These are phyloP conservation scores for Oegoconia quadripuncta DNA, from an alignment of 2,888 invertebrate species.

Conservation along the genomic window DNA sequence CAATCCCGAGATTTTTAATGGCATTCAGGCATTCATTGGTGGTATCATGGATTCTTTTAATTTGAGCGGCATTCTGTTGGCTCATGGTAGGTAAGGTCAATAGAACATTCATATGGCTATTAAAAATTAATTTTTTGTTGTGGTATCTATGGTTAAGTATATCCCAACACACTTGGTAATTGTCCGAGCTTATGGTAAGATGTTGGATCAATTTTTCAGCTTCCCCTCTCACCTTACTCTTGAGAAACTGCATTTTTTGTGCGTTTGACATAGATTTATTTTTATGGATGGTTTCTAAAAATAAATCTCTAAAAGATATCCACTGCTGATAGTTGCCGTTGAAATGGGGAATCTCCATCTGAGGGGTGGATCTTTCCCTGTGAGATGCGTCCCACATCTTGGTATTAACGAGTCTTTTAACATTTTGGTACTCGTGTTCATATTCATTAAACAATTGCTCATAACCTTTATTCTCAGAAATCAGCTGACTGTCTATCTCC, in stretches of 20 bases:
- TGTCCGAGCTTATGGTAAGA: no score
- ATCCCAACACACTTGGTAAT: no score
- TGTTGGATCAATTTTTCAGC: no score
- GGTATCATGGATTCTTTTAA: constrained; percentile 4
- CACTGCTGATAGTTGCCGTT: constrained; percentile 17
- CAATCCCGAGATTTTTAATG: constrained; percentile 5
- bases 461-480: no score
- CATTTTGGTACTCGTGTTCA: constrained; percentile 13
- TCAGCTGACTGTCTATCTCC: no score
- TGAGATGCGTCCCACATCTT: constrained; percentile 18
- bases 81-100: constrained; percentile 1
- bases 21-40: constrained; percentile 9
- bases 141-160: constrained; percentile 5
- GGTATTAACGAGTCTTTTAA: constrained; percentile 14
- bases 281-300: no score
- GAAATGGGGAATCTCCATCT: constrained; percentile 19
- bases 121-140: constrained; percentile 5
- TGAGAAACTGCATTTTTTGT: no score
- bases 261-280: no score
- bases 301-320: constrained; percentile 9
- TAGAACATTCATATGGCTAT: no score
- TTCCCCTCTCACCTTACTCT: no score
- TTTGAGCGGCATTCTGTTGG: neutral
- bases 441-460: no score
- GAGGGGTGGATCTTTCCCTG: constrained; percentile 17